Evolutionary conservation across 2,113 vertebrate genomes (phyloP), one percentile per base, ranked within the genome.

Genomic region (Odobenus rosmarus): DNA sequence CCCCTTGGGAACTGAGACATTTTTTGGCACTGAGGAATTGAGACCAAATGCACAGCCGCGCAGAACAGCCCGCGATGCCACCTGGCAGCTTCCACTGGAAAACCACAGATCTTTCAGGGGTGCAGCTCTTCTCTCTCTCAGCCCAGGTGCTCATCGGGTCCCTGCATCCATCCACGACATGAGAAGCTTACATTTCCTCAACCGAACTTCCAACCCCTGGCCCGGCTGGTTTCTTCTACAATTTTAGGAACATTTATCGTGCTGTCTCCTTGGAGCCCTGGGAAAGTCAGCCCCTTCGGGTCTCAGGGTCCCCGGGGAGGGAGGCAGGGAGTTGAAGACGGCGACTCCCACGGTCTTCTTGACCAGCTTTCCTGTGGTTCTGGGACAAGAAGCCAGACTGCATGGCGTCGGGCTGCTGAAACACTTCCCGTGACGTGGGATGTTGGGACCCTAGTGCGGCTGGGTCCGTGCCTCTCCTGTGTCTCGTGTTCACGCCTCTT

Each of bases 371-470:
- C 64, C 42, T 39, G 85, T 93, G 76, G 64, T 59, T 49, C 31
- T 74, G 33, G 49, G 28, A 14, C 26, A 31, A 87, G 53, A 46
- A n/a, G 51, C 13, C 42, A 46, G 26, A 23, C 26, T 62, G 33
- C n/a, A 24, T 31, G 19, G 46, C 64, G 33, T 10, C 64, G 23
- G 31, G 64, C 3, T 16, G 46, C 28, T 42, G 11, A 64, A 31
- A 72, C 36, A 4, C 1, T 74, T 51, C 5, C 9, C 7, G 33
- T 21, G 16, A 9, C 36, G 21, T 19, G 46, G 19, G 39, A 67
- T 18, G 33, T 26, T 0, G 51, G 10, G 77, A 72, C 5, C 0
- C 42, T 59, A 1, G 0, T 36, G 31, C 31, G 1, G n/a, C 23
- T 55, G 28, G 8, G 18, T 42, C 57, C 36, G 4, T 5, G 4